Evolutionary conservation across 2,113 vertebrate genomes (phyloP), one percentile per base, ranked within the genome.

Genomic region (Ceyx cyanopectus): DNA sequence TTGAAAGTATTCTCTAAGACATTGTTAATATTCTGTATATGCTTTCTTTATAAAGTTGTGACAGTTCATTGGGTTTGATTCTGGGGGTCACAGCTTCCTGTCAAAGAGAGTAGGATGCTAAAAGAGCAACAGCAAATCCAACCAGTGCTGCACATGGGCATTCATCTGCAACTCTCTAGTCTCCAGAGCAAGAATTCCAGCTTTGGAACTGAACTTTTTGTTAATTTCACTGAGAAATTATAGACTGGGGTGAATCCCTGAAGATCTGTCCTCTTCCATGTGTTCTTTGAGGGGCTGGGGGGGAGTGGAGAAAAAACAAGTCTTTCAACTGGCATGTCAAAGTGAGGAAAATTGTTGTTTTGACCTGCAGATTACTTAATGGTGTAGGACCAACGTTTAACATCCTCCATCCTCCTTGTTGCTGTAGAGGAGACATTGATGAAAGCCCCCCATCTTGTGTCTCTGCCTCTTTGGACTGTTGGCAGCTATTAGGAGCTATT

Each of bases 401-500:
- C 22, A 8, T 27, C 20, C 9, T 81, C 30, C 0, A 1, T 37
- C 21, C 4, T 13, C 7, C 45, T 24, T 0, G 0, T 5, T 40
- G 30, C 22, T 14, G 3, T 9, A 21, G 29, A 75, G n/a, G 5
- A 41, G 3, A 12, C 15, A 21, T 9, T 53, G 23, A 13, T 32
- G 17, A 40, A 22, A 76, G 15, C 16, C 11, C 4, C n/a, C 29
- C 6, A 2, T 45, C 34, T 29, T 34, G 24, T 53, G 24, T 15
- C 1, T 78, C 22, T 81, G 43, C 24, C 26, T 68, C 43, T 68
- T 40, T 13, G 51, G 23, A 20, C 7, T 75, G 30, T 40, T 82
- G 70, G n/a, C 30, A 85, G 62, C 2, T 53, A 15, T 9, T 29
- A 57, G 50, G 32, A 54, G 24, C 4, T 32, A 29, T 12, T 4